Conservation (phyloP, 2,113 vertebrate species). For the Pollimyrus isidori region DNA sequence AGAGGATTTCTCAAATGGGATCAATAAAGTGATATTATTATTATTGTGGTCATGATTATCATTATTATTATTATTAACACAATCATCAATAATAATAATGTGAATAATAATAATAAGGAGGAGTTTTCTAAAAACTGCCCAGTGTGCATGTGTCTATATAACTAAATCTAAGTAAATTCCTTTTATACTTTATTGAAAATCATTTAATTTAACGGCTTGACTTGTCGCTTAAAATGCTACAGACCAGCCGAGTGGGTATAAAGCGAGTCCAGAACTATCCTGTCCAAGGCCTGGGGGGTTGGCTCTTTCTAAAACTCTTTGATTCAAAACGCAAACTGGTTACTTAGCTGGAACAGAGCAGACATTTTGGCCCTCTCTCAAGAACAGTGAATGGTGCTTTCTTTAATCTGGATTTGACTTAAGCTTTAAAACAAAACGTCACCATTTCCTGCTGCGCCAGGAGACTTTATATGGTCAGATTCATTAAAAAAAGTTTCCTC, state of each 20-base stretch:
- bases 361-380: constrained; percentile 11
- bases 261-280: not conserved
- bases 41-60: not conserved
- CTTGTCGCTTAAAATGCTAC: not conserved
- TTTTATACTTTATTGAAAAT: not conserved
- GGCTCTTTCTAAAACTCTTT: constrained; percentile 9
- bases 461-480: not conserved
- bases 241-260: not conserved
- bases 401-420: not conserved
- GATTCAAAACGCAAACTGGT: constrained; percentile 28
- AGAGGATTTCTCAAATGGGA: not conserved
- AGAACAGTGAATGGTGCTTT: not conserved
- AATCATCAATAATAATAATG: too few relatives aligned
- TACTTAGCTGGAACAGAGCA: constrained; percentile 12
- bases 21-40: not conserved
- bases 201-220: not conserved
- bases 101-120: too few relatives aligned
- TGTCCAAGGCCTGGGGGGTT: not conserved
- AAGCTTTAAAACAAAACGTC: constrained; percentile 4
- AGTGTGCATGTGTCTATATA: not conserved
- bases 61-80: not conserved
- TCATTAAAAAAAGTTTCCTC: constrained; percentile 13
- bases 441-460: not conserved
- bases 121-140: not conserved
- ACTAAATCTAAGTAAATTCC: not conserved